Base-by-base conservation (phyloP, 2,113 vertebrate species). In the Eonycteris spelaea region DNA sequence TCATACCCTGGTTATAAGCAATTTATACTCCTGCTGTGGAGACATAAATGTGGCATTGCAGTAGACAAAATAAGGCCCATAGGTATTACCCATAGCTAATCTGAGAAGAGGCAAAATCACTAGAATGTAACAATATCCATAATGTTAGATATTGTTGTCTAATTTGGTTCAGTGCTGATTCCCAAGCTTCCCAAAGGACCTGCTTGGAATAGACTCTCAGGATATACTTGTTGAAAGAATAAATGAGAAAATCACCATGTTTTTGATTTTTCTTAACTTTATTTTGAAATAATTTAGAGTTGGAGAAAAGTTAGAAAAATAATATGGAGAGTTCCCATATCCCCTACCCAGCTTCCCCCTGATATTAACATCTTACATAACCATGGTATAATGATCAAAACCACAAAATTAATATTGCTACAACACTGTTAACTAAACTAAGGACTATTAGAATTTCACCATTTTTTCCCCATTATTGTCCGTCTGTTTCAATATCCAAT, bases 231-330 rank as follows among this genome's bases (percentile, higher is more conserved):
- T 5, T 94, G 33, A 35, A 88, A 92, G 48, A 78, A 84, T 79
- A 40, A 95, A 63, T 61, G 59, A 90, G 22, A 22, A 83, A 53
- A 30, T 83, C 38, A 57, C 53, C 26, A 38, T 21, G 38, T n/a
- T 8, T 38, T n/a, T 45, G 51, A 10, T 43, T 4, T 63, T 28
- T 61, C 22, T 28, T 59, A 51, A 51, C 51, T 91, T n/a, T 57
- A 26, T 91, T 87, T 95, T n/a, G 33, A 94, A 86, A 83, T 92
- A 63, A 92, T 93, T 89, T 80, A 86, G 68, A 51, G 28, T 33
- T 93, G n/a, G 70, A 79, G 53, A 73, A 68, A 55, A 87, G 48
- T 85, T 95, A 18, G 13, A 45, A 33, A 90, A 79, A 26, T 38
- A 40, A 4, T 55, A 63, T 68, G 7, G 18, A 11, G 51, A n/a